Conservation (phyloP, 2,888 invertebrate genomes). For the Sisyra nigra region DNA sequence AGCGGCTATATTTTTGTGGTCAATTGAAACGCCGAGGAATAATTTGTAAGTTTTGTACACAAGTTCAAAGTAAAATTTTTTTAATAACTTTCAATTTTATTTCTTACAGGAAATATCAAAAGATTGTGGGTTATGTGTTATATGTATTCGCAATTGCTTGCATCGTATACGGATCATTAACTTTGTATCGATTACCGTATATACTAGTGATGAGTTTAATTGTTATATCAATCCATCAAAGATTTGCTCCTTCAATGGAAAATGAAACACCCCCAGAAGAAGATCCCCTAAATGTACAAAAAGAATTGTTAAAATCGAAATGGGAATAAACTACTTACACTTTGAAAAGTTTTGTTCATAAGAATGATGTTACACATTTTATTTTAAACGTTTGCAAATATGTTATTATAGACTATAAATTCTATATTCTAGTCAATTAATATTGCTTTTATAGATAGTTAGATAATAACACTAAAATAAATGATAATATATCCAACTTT, state of each 20-base stretch:
- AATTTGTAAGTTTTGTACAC: conserved; percentile 44
- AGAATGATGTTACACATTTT: too few species aligned
- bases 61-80: background rate
- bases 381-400: too few species aligned
- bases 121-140: conserved; percentile 29
- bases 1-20: conserved; percentile 48
- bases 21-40: conserved; percentile 43
- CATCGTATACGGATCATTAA: conserved; percentile 41
- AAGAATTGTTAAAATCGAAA: too few species aligned
- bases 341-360: too few species aligned
- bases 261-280: too few species aligned
- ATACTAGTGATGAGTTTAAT: conserved; percentile 36
- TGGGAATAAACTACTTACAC: too few species aligned
- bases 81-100: conserved; percentile 9
- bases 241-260: conserved; percentile 23
- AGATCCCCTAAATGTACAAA: too few species aligned
- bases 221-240: conserved; percentile 39
- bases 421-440: too few species aligned
- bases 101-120: conserved; percentile 32
- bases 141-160: conserved; percentile 36
- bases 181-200: conserved; percentile 41
- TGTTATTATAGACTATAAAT: too few species aligned
- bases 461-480: too few species aligned
- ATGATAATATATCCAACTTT: too few species aligned
- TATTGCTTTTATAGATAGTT: too few species aligned